Conservation (phyloP, 2,113 vertebrate genomes). For the Astatotilapia flaviijosephi region DNA sequence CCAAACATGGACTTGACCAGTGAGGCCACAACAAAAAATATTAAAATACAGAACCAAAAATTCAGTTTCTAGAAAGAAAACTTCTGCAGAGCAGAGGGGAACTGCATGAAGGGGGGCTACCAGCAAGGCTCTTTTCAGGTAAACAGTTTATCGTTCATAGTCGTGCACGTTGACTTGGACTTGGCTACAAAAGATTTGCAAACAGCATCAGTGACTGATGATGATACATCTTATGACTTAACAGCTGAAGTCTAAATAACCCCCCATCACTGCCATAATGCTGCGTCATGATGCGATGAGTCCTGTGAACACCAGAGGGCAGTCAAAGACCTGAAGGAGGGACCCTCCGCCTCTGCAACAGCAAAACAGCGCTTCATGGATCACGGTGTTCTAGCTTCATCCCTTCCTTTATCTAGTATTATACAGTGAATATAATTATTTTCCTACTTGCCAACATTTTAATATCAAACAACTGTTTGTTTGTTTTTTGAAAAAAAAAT, state of each 20-base stretch:
- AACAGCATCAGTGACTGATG: background rate
- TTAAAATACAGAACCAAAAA: background rate
- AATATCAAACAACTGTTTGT: background rate
- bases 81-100: background rate
- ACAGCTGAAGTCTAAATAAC: background rate
- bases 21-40: background rate
- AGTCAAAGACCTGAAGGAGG: background rate
- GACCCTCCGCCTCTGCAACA: background rate
- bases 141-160: background rate
- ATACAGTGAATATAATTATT: background rate
- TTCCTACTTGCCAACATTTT: background rate
- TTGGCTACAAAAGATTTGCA: background rate
- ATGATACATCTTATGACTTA: background rate
- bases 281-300: slow-evolving; percentile 44
- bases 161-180: background rate
- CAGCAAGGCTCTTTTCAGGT: background rate
- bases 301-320: slow-evolving; percentile 28
- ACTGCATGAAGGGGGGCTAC: accelerated
- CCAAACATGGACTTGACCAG: too few species aligned
- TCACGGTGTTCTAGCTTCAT: background rate
- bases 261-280: background rate
- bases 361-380: background rate
- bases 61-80: background rate
- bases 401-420: background rate
- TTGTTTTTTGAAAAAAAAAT: background rate